These are phyloP conservation scores for Corythornis cristatus DNA, from an alignment of 2,113 vertebrate genomes.

Conservation along the genomic window DNA sequence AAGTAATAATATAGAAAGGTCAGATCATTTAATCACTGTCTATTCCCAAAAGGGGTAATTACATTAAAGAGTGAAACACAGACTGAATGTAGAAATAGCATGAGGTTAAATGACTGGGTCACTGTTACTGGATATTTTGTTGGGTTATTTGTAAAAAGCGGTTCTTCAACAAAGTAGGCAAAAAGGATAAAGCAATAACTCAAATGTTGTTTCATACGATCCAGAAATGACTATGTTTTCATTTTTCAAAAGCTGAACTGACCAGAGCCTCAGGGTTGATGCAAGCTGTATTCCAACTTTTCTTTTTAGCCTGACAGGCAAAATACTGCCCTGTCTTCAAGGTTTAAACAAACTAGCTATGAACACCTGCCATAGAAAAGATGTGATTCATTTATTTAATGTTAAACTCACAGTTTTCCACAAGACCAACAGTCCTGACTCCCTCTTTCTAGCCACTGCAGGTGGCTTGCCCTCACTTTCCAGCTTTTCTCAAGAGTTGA, in stretches of 20 bases:
- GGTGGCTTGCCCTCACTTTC: background rate
- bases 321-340: background rate
- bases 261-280: background rate
- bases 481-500: background rate
- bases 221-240: background rate
- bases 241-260: background rate
- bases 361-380: background rate
- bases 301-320: background rate
- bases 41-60: constrained; percentile 47
- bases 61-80: constrained; percentile 40
- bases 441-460: background rate
- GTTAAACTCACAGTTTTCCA: background rate
- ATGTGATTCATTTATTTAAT: background rate
- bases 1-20: constrained; percentile 53
- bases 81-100: constrained; percentile 13
- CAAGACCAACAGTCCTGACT: background rate
- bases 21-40: constrained; percentile 64
- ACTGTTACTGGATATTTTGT: constrained; percentile 10
- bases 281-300: background rate
- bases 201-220: background rate
- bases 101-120: constrained; percentile 44
- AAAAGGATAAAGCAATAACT: background rate
- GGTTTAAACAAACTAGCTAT: background rate
- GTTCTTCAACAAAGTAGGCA: background rate
- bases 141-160: background rate